Conservation (phyloP, 2,888 invertebrate species). For the Minunthozetes semirufus region DNA sequence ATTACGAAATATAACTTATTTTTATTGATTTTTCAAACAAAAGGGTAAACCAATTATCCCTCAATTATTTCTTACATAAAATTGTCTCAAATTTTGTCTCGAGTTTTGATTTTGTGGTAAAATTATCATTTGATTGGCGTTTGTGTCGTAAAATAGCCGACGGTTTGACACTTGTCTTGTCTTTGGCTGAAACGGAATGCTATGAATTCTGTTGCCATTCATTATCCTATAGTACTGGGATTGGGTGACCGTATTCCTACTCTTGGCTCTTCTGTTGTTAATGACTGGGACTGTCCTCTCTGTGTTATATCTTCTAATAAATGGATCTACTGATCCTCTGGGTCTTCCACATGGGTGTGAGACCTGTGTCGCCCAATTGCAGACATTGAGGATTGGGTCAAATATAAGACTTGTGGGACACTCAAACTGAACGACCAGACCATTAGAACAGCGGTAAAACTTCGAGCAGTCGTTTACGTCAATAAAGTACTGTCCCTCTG, state of each 20-base stretch:
- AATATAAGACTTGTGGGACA: not conserved
- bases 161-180: too few species aligned
- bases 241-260: too few species aligned
- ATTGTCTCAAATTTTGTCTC: not conserved
- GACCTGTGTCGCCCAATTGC: not conserved
- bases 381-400: not conserved
- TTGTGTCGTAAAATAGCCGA: not conserved
- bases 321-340: not conserved
- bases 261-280: too few species aligned
- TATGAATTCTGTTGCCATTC: not conserved
- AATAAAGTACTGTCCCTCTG: not conserved
- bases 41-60: too few species aligned
- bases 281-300: not conserved
- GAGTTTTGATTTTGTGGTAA: not conserved
- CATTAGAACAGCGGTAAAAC: not conserved
- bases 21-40: too few species aligned
- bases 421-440: not conserved
- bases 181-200: not conserved
- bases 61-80: too few species aligned
- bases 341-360: not conserved
- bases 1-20: too few species aligned
- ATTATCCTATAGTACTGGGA: not conserved
- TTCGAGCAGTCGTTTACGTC: not conserved
- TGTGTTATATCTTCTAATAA: not conserved
- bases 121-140: not conserved